These are phyloP conservation scores for Caenorhabditis japonica DNA, from an alignment of 2,888 invertebrate genomes.

Conservation along the genomic window DNA sequence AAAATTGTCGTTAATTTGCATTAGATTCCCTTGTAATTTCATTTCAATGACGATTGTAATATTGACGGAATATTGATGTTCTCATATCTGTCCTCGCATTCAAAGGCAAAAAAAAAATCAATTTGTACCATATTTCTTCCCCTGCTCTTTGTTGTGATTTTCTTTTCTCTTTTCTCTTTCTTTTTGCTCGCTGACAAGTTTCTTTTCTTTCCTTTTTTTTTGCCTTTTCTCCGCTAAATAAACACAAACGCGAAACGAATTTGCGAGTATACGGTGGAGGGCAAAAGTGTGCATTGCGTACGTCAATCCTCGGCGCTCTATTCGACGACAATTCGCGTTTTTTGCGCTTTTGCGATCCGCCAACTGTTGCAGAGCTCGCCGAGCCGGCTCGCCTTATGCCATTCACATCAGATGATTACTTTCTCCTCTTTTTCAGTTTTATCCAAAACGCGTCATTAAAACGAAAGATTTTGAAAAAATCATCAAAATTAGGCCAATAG, in stretches of 20 bases:
- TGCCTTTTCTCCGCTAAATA: conserved; percentile 21
- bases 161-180: background rate
- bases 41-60: conserved; percentile 14
- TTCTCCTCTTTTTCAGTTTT: conserved; percentile 20
- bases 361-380: conserved; percentile 43
- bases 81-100: conserved; percentile 10
- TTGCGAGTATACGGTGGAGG: conserved; percentile 33
- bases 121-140: conserved; percentile 40
- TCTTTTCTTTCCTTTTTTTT: background rate
- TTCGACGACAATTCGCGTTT: conserved; percentile 32
- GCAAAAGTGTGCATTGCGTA: conserved; percentile 53
- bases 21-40: no score
- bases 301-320: conserved; percentile 32
- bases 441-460: background rate
- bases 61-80: no score
- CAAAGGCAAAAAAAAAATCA: background rate
- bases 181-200: background rate
- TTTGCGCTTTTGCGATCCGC: conserved; percentile 24
- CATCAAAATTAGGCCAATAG: conserved; percentile 5
- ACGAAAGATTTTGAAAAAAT: background rate
- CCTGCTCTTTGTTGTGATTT: conserved; percentile 27
- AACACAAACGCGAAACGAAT: conserved; percentile 4
- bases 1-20: background rate
- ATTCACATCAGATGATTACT: conserved; percentile 30
- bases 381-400: conserved; percentile 35